A percentile compares a stretch with the other conserved stretches of the same genome.
These are phyloP conservation scores for Eutrigla gurnardus DNA, from an alignment of 2,797 vertebrate genomes.

Conservation along the genomic window DNA sequence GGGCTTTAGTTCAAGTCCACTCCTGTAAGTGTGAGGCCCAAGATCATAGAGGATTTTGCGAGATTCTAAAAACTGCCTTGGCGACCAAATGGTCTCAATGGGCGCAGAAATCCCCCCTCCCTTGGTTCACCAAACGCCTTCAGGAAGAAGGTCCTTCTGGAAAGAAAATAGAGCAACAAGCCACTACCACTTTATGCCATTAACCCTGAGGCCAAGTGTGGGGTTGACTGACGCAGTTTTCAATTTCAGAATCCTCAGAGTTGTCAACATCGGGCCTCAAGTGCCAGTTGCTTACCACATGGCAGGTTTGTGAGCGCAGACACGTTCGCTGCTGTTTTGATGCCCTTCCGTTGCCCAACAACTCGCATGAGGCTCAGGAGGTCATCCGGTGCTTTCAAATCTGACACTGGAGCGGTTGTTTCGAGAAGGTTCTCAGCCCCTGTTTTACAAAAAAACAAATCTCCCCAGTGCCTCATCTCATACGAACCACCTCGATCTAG, in stretches of 20 bases:
- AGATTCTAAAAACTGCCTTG: constrained; percentile 17
- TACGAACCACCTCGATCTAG: constrained; percentile 36
- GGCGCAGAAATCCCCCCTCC: constrained; percentile 22
- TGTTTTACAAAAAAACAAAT: constrained; percentile 38
- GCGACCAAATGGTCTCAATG: constrained; percentile 13
- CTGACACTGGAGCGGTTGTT: constrained; percentile 58
- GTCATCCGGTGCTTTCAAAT: constrained; percentile 63
- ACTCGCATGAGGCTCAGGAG: constrained; percentile 45
- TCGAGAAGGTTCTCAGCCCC: constrained; percentile 39
- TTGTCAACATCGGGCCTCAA: constrained; percentile 68
- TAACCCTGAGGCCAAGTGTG: constrained; percentile 51
- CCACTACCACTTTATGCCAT: constrained; percentile 47
- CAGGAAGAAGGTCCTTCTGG: constrained; percentile 58
- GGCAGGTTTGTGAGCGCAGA: constrained; percentile 44
- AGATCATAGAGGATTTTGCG: background rate
- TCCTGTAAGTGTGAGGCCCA: constrained; percentile 6
- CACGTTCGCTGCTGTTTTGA: constrained; percentile 60
- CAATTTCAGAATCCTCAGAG: constrained; percentile 70
- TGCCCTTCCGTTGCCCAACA: constrained; percentile 47
- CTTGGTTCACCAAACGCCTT: constrained; percentile 44
- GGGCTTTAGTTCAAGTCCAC: constrained; percentile 3
- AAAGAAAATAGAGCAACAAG: constrained; percentile 66
- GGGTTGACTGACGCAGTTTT: constrained; percentile 74
- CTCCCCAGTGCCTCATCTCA: constrained; percentile 35
- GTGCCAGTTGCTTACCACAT: constrained; percentile 65